Base-by-base conservation (phyloP, 2,113 vertebrate genomes). In the Ctenomys sociabilis region DNA sequence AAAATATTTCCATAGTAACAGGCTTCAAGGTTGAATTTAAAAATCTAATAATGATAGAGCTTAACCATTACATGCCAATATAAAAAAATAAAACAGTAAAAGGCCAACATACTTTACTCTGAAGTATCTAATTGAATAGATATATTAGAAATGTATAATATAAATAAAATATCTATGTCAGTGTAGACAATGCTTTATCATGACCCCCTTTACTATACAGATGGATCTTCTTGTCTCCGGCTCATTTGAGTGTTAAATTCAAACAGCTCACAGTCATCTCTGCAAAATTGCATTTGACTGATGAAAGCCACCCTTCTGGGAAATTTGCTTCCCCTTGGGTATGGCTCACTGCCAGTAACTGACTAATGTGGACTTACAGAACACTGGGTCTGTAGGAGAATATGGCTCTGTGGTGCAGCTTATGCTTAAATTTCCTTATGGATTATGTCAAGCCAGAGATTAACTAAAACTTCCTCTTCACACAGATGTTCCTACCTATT, bases 1-100 rank as follows among this genome's bases (percentile, higher is more conserved):
- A 84, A 95, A 81, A 93, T 57, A 93, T 91, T 85, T 97, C 77
- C 81, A 30, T 91, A 72, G 89, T 78, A 97, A 97, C 37, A 90
- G 32, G 82, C 80, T 63, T 78, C 11, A 90, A 97, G 90, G 12
- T 17, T 83, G 80, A 54, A 78, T 30, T 30, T 49, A 54, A 87
- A n/a, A 86, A 1, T 93, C 28, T 95, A 92, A 92, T 95, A 92
- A 92, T 83, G 52, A 87, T 45, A 81, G 35, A 92, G 24, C 11
- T 95, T 80, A 92, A 9, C 80, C 45, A 75, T 81, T 88, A 37
- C 19, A 85, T 82, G 30, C 45, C 93, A 97, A 97, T 85, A 85
- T 73, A 92, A 92, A 97, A 85, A 85, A 54, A 4, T 73, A 92
- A 94, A 49, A 80, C n/a, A 93, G 88, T 83, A 78, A 87, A 84